Evolutionary conservation across 2,797 vertebrate genomes (phyloP).

Genomic region (Muscicapa comitata): DNA sequence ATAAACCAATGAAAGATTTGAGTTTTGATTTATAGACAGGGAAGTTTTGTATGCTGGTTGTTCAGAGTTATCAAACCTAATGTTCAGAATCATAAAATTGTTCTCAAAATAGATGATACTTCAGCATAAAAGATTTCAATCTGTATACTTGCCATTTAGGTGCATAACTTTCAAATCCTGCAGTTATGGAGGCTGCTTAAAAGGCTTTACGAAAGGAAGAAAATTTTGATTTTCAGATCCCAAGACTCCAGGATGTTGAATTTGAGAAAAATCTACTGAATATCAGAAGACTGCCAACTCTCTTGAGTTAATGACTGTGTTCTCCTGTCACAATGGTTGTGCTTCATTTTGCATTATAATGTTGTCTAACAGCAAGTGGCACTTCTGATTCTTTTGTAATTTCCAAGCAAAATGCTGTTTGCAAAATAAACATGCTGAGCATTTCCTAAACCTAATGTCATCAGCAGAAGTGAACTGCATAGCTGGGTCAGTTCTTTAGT

Average conservation of each 20-base stretch:
- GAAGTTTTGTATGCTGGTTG: not conserved
- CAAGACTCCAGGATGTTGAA: not conserved
- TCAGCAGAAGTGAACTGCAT: not conserved
- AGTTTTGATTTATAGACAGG: not conserved
- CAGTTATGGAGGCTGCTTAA: not conserved
- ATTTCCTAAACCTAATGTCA: constrained; percentile 32
- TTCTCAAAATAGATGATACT: not conserved
- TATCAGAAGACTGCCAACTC: constrained; percentile 49
- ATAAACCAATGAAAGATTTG: not conserved
- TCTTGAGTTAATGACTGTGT: constrained; percentile 60
- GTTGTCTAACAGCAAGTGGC: constrained; percentile 68
- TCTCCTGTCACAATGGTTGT: constrained; percentile 58
- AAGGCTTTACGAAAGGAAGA: not conserved
- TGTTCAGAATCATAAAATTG: not conserved
- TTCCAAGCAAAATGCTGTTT: constrained; percentile 53
- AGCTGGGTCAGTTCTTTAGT: not conserved
- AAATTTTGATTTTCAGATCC: not conserved
- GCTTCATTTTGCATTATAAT: constrained; percentile 62
- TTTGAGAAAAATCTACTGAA: constrained; percentile 29
- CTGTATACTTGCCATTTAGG: not conserved
- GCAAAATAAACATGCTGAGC: constrained; percentile 56
- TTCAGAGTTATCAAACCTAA: not conserved
- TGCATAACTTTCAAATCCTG: not conserved
- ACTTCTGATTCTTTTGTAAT: constrained; percentile 64
- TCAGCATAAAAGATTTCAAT: not conserved